Base-by-base conservation (phyloP, 2,113 vertebrate species). In the Sander vitreus region DNA sequence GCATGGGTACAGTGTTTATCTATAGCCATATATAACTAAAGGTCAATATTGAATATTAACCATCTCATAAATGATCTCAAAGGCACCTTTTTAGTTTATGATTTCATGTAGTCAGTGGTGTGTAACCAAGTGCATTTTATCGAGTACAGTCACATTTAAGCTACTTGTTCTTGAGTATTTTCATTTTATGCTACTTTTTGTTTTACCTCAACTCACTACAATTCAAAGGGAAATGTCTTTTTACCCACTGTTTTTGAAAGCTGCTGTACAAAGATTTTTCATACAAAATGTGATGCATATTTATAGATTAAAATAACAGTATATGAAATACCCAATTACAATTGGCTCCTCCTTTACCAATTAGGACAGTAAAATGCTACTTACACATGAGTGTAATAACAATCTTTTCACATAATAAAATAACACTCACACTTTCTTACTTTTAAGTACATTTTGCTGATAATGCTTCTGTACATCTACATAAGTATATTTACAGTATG, bases 1-100 rank as follows among this genome's bases (percentile, higher is more conserved):
- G 27, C 45, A 53, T 59, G 16, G 23, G 10, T 39, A 60, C n/a
- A 60, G 18, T 59, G 57, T 57, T 78, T 71, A 83, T 87, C 82
- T 58, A 59, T 54, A 67, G 48, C 9, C 33, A n/a, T 36, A 23
- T 74, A 21, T 33, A 36, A 39, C 25, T 7, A 68, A 39, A 48
- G 18, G 50, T 68, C 47, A 39, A 13, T 57, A 10, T 10, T 48
- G 9, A 51, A 33, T 81, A 67, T 50, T 51, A 30, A 78, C 39
- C 58, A 14, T 16, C 39, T 27, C 21, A 19, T 6, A 55, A 48
- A 54, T 5, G 1, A 47, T 62, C 21, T 55, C 53, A 53, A 64
- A 62, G 15, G 43, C 33, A 54, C 30, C 25, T 14, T 64, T 51
- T 48, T 5, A 10, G 33, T 53, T 21, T 5, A 57, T 54, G 2